These are phyloP conservation scores for Vireo griseus DNA, from an alignment of 2,797 vertebrate species.

Conservation along the genomic window DNA sequence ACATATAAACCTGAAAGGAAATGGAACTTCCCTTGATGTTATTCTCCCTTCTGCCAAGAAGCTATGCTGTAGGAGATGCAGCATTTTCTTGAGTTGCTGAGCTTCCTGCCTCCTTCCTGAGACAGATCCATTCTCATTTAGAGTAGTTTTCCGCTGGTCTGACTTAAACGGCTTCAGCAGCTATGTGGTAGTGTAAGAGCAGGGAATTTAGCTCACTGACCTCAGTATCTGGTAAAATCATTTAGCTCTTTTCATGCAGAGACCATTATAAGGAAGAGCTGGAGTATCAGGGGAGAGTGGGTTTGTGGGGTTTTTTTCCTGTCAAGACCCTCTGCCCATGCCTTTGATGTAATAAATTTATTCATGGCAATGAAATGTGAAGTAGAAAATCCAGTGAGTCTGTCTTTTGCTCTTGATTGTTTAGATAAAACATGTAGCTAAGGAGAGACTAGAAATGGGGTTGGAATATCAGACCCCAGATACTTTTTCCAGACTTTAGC, in stretches of 20 bases:
- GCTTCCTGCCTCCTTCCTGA: background rate
- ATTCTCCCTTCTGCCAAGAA: background rate
- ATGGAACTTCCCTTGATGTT: background rate
- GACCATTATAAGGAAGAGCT: background rate
- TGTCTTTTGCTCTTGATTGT: background rate
- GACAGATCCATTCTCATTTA: background rate
- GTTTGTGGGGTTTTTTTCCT: background rate
- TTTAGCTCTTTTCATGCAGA: background rate
- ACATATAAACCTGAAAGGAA: background rate
- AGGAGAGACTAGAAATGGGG: background rate
- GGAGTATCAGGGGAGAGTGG: background rate
- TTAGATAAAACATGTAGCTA: background rate
- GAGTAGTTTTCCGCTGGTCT: background rate
- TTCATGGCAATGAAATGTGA: background rate
- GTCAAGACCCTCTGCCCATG: background rate
- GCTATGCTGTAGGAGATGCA: accelerated
- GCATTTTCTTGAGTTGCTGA: background rate
- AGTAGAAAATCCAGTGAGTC: background rate
- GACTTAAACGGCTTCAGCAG: background rate
- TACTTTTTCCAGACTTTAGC: background rate
- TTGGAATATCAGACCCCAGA: background rate
- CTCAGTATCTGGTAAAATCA: background rate
- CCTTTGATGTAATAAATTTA: background rate
- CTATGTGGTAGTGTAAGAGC: background rate
- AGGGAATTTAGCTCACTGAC: background rate